phyloP scores from a whole-genome alignment of 1,140 invertebrate genomes.

The Drosophila rufa region DNA sequence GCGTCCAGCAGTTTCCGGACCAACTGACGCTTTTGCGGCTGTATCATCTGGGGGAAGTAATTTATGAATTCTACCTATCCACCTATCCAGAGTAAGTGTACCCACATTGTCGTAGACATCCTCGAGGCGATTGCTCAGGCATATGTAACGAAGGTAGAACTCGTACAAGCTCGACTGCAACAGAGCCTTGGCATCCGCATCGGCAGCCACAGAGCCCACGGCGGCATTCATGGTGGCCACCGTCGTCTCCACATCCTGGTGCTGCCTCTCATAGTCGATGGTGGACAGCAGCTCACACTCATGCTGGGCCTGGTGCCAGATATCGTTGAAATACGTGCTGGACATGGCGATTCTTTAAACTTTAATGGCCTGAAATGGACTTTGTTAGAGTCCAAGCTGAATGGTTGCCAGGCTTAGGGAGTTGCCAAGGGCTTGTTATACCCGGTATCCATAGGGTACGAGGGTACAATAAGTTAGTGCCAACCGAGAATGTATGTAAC shows the following conservation, averaged over 20 bases:
- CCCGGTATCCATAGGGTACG: not conserved
- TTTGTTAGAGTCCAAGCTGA: not conserved
- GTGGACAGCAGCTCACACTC: constrained; percentile 88
- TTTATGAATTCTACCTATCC: too few relatives aligned
- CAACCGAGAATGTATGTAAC: too few relatives aligned
- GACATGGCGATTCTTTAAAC: constrained; percentile 87
- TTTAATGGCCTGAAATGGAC: not conserved
- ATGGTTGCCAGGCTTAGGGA: constrained; percentile 28
- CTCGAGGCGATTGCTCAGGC: constrained; percentile 91
- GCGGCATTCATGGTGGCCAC: constrained; percentile 68
- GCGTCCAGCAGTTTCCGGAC: constrained; percentile 92
- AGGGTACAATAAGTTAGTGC: too few relatives aligned
- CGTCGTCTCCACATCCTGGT: constrained; percentile 82
- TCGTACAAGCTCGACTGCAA: constrained; percentile 76
- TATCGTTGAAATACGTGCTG: constrained; percentile 89
- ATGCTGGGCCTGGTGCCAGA: constrained; percentile 88
- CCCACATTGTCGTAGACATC: constrained; percentile 92
- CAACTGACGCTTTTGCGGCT: constrained; percentile 95
- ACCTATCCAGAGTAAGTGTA: not conserved
- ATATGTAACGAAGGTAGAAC: constrained; percentile 89
- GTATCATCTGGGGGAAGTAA: constrained; percentile 88
- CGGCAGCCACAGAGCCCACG: constrained; percentile 57
- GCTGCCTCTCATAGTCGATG: constrained; percentile 88
- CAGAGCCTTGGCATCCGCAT: constrained; percentile 61
- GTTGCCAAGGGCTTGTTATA: constrained; percentile 16